Evolutionary conservation across 2,797 vertebrate genomes (phyloP).

Genomic region (Agapornis canus): DNA sequence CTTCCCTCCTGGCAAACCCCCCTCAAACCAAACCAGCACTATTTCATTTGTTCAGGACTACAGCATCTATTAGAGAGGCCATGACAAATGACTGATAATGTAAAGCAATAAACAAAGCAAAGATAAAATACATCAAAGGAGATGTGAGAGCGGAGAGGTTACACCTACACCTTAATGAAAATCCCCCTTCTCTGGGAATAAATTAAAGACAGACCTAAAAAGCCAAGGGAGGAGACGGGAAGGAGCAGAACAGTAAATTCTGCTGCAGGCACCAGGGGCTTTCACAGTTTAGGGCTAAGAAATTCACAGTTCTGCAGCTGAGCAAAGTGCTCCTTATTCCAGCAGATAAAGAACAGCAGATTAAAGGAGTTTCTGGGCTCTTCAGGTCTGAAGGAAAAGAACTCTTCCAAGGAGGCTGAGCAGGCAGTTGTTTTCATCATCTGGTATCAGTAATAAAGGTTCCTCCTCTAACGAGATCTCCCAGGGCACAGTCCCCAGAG

Average conservation of each 20-base stretch:
- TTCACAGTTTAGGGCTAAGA: not conserved
- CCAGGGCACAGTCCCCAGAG: not conserved
- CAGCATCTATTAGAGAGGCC: slow-evolving; percentile 35
- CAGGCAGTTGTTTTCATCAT: not conserved
- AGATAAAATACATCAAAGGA: slow-evolving; percentile 3
- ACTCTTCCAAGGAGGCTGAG: not conserved
- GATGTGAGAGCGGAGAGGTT: not conserved
- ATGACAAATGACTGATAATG: slow-evolving; percentile 35
- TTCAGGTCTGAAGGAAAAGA: not conserved
- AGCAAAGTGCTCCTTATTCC: not conserved
- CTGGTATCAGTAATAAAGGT: not conserved
- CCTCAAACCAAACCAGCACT: not conserved
- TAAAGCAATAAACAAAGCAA: slow-evolving; percentile 33
- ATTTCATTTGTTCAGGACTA: not conserved
- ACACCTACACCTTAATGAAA: slow-evolving; percentile 30
- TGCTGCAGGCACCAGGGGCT: not conserved
- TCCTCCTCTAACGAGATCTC: not conserved
- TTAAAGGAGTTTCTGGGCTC: not conserved
- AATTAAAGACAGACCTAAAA: not conserved
- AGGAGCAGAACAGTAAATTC: not conserved
- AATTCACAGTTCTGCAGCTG: fast-evolving
- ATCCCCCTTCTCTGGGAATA: slow-evolving; percentile 25
- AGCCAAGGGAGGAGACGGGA: not conserved
- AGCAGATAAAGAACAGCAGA: not conserved
- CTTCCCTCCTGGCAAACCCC: not conserved